Percentiles rank a stretch among this genome's conserved stretches.
Evolutionary conservation across 2,888 invertebrate species (phyloP).

Genomic region (Meghimatium bilineatum): DNA sequence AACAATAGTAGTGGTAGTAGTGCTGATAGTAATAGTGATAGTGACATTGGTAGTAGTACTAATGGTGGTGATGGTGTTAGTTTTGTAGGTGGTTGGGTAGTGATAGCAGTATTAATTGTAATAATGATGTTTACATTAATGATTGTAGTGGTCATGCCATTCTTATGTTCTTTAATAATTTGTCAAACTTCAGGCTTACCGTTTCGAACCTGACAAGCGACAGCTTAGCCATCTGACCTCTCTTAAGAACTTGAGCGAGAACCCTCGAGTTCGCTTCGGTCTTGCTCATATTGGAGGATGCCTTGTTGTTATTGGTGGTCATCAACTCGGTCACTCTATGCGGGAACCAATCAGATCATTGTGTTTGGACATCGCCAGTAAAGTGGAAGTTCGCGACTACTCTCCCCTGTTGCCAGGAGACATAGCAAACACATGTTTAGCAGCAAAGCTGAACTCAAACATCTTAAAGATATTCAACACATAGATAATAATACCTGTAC

Average conservation of each 20-base stretch:
- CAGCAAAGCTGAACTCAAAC: conserved; percentile 42
- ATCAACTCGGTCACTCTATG: conserved; percentile 43
- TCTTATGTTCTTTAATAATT: background rate
- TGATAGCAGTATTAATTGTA: too few relatives aligned
- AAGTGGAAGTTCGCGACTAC: conserved; percentile 45
- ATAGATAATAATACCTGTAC: background rate
- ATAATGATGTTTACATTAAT: too few relatives aligned
- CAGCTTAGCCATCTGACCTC: conserved; percentile 37
- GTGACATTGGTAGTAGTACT: too few relatives aligned
- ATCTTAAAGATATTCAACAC: conserved; percentile 31
- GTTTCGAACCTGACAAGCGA: conserved; percentile 42
- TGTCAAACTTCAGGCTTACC: conserved; percentile 31
- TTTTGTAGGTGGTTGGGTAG: too few relatives aligned
- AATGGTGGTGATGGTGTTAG: too few relatives aligned
- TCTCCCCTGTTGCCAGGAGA: conserved; percentile 47
- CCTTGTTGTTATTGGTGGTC: conserved; percentile 45
- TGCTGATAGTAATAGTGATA: too few relatives aligned
- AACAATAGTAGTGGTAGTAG: too few relatives aligned
- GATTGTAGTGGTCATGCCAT: too few relatives aligned
- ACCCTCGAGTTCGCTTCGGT: conserved; percentile 45
- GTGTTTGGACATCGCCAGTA: conserved; percentile 46
- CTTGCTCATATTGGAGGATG: conserved; percentile 45
- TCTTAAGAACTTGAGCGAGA: conserved; percentile 40
- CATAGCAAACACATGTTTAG: conserved; percentile 46
- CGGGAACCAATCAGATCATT: conserved; percentile 45